Conservation (phyloP, 1,140 invertebrate genomes). For the Leptoteleia sp. region DNA sequence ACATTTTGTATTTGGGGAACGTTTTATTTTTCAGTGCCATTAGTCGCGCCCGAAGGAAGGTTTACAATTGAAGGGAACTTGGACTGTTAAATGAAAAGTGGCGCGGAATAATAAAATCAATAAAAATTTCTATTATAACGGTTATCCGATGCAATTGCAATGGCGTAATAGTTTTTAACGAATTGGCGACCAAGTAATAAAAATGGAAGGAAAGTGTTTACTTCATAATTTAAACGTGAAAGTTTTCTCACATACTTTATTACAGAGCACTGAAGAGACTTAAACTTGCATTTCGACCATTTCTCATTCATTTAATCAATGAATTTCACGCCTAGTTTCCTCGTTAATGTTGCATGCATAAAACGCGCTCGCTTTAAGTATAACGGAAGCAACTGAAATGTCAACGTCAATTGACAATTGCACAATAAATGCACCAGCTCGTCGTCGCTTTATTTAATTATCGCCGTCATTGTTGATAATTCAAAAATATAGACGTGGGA, state of each 20-base stretch:
- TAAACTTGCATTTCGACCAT: slow-evolving; percentile 12
- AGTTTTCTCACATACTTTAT: not conserved
- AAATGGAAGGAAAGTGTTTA: not conserved
- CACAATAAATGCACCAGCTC: slow-evolving; percentile 3
- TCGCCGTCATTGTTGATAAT: slow-evolving; percentile 12
- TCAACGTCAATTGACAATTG: slow-evolving; percentile 13
- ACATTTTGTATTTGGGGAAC: too few relatives aligned
- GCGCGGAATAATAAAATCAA: too few relatives aligned
- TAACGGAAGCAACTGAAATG: not conserved
- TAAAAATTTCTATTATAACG: too few relatives aligned
- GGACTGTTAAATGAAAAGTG: too few relatives aligned
- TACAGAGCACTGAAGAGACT: not conserved
- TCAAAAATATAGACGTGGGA: slow-evolving; percentile 12
- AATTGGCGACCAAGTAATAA: too few relatives aligned
- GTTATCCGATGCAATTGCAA: too few relatives aligned
- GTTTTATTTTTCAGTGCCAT: too few relatives aligned
- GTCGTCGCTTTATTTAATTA: slow-evolving; percentile 6
- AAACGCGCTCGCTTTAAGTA: slow-evolving; percentile 8
- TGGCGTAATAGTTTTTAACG: too few relatives aligned
- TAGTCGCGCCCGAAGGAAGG: too few relatives aligned
- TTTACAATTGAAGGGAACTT: too few relatives aligned
- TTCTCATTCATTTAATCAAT: slow-evolving; percentile 19
- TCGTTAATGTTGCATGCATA: slow-evolving; percentile 16
- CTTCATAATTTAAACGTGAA: not conserved
- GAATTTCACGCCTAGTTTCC: slow-evolving; percentile 17